Evolutionary conservation across 2,888 invertebrate species (phyloP).

Genomic region (Perizoma affinitatum): DNA sequence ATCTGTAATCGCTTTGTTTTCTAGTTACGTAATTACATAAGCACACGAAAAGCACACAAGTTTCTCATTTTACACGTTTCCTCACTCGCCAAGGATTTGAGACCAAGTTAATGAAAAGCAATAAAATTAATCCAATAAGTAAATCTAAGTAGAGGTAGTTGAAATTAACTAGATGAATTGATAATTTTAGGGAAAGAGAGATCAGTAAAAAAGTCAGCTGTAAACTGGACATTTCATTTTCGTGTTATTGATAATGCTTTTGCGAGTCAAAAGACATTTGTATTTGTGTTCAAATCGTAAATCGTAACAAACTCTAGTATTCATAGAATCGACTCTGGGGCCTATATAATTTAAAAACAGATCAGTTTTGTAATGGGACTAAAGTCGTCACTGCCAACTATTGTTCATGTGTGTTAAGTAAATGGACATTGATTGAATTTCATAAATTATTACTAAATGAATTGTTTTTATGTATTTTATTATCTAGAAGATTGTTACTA

Average conservation of each 20-base stretch:
- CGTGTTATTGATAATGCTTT: constrained; percentile 48
- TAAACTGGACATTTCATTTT: constrained; percentile 25
- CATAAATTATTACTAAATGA: constrained; percentile 6
- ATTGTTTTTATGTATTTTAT: constrained; percentile 17
- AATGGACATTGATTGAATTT: constrained; percentile 8
- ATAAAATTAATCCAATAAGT: constrained; percentile 64
- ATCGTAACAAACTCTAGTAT: no score
- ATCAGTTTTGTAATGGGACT: no score
- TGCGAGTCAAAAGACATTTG: constrained; percentile 76
- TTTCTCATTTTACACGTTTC: constrained; percentile 68
- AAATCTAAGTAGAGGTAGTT: constrained; percentile 59
- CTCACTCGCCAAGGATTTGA: constrained; percentile 73
- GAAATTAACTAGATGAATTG: constrained; percentile 53
- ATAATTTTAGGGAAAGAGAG: constrained; percentile 47
- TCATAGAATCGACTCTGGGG: no score
- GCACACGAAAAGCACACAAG: constrained; percentile 73
- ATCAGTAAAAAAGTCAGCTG: constrained; percentile 30
- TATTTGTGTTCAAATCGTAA: constrained; percentile 6
- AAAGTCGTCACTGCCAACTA: constrained; percentile 35
- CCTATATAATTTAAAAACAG: no score
- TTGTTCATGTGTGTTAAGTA: constrained; percentile 17
- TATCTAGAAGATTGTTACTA: constrained; percentile 14
- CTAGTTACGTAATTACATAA: constrained; percentile 65
- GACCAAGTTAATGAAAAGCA: constrained; percentile 77
- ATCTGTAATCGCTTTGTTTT: constrained; percentile 70